Conservation (phyloP, 1,140 invertebrate genomes). For the Dicyema japonicum region DNA sequence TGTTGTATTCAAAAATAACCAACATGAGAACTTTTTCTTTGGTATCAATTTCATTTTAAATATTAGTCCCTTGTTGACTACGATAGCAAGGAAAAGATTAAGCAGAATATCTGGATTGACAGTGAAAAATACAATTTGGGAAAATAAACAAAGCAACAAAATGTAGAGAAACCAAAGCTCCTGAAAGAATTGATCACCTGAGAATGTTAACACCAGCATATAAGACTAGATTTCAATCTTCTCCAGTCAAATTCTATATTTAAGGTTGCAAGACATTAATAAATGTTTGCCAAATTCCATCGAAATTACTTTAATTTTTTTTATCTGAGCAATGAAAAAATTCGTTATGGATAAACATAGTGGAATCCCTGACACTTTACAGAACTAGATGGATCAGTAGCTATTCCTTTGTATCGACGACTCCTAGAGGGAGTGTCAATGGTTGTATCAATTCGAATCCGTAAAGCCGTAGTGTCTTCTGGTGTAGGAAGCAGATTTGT, state of each 20-base stretch:
- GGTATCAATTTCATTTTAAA: constrained; percentile 36
- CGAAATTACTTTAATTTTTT: constrained; percentile 30
- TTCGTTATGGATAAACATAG: no score
- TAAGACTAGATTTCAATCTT: constrained; percentile 98
- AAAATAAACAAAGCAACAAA: constrained; percentile 96
- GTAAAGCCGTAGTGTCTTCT: no score
- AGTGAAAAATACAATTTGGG: constrained; percentile 55
- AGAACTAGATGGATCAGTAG: no score
- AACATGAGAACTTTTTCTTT: constrained; percentile 69
- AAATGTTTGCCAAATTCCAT: constrained; percentile 28
- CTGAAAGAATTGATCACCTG: constrained; percentile 47
- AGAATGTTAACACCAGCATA: constrained; percentile 78
- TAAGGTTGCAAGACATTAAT: constrained; percentile 29
- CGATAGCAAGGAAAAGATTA: constrained; percentile 99
- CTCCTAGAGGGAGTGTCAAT: no score
- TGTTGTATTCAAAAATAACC: constrained; percentile 24
- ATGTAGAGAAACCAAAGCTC: constrained; percentile 66
- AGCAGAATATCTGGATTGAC: constrained; percentile 45
- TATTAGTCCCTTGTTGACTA: constrained; percentile 94
- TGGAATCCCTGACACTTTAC: no score
- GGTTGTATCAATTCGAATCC: no score
- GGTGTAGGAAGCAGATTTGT: no score
- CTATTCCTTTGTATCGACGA: no score
- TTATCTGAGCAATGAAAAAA: constrained; percentile 24
- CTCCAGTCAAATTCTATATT: constrained; percentile 70